phyloP scores from a whole-genome alignment of 2,888 invertebrate species.

The Rutpela maculata region DNA sequence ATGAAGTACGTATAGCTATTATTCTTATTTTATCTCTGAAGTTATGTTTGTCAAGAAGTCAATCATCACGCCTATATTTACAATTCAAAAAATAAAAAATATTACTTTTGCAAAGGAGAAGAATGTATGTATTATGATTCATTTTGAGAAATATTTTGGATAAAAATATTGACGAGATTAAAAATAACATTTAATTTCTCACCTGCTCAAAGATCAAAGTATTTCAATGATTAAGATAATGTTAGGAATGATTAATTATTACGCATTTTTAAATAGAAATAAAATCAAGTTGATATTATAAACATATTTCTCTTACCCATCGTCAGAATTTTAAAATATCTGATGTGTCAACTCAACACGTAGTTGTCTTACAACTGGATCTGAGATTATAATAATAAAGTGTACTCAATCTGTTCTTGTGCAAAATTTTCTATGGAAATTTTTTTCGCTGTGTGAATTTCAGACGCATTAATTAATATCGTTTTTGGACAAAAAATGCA shows the following conservation, averaged over 20 bases:
- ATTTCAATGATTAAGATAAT: not conserved
- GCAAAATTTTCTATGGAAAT: too few species aligned
- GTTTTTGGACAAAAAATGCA: too few species aligned
- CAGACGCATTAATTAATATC: too few species aligned
- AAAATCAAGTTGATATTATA: not conserved
- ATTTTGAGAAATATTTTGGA: not conserved
- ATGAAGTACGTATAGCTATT: too few species aligned
- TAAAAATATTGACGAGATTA: not conserved
- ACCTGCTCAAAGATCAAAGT: conserved; percentile 3
- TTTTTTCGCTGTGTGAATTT: too few species aligned
- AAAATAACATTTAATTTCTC: conserved; percentile 8
- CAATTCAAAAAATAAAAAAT: not conserved
- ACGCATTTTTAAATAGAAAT: not conserved
- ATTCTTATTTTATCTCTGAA: too few species aligned
- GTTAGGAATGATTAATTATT: not conserved
- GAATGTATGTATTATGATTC: conserved; percentile 2
- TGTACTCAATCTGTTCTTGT: too few species aligned
- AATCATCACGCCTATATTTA: not conserved
- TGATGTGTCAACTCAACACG: too few species aligned
- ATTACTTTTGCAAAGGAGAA: not conserved
- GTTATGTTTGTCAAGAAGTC: not conserved
- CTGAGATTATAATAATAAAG: too few species aligned
- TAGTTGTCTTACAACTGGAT: too few species aligned
- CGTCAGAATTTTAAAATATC: too few species aligned
- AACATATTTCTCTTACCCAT: too few species aligned